A percentile compares a stretch with the other conserved stretches of the same genome.
These are phyloP conservation scores for Labrus mixtus DNA, from an alignment of 2,113 vertebrate species.

Conservation along the genomic window DNA sequence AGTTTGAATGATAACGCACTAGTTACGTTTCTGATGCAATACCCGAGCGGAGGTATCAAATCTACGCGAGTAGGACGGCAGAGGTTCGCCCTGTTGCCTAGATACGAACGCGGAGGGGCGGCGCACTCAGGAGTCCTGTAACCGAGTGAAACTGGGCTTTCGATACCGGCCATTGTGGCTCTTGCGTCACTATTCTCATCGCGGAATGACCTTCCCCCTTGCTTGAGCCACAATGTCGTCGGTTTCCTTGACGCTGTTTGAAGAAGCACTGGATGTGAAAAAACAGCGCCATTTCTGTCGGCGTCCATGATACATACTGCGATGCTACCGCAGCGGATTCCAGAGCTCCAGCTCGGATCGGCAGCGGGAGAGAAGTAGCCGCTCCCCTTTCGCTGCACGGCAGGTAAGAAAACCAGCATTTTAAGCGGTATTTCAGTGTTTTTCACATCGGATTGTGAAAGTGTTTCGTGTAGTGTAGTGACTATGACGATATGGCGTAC, in stretches of 20 bases:
- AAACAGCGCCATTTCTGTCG: conserved; percentile 81
- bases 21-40: conserved; percentile 86
- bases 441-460: not conserved
- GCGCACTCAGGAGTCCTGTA: conserved; percentile 46
- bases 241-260: conserved; percentile 58
- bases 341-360: conserved; percentile 85
- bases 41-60: conserved; percentile 79
- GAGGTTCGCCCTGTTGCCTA: conserved; percentile 83
- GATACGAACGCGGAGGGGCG: conserved; percentile 79
- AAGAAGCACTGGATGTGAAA: conserved; percentile 62
- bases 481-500: conserved; percentile 77
- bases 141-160: conserved; percentile 54
- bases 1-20: conserved; percentile 57
- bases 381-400: conserved; percentile 82
- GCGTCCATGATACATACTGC: conserved; percentile 85
- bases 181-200: not conserved
- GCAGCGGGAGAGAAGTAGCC: conserved; percentile 85
- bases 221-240: conserved; percentile 81
- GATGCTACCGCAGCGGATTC: conserved; percentile 84
- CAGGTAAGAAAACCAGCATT: conserved; percentile 70
- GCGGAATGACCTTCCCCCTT: conserved; percentile 8
- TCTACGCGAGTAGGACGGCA: conserved; percentile 58
- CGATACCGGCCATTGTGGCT: conserved; percentile 76
- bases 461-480: too few relatives aligned
- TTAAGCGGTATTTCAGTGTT: not conserved